A percentile compares a stretch with the other conserved stretches of the same genome.
Evolutionary conservation across 2,888 invertebrate genomes (phyloP).

Genomic region (Ligdia adustata): DNA sequence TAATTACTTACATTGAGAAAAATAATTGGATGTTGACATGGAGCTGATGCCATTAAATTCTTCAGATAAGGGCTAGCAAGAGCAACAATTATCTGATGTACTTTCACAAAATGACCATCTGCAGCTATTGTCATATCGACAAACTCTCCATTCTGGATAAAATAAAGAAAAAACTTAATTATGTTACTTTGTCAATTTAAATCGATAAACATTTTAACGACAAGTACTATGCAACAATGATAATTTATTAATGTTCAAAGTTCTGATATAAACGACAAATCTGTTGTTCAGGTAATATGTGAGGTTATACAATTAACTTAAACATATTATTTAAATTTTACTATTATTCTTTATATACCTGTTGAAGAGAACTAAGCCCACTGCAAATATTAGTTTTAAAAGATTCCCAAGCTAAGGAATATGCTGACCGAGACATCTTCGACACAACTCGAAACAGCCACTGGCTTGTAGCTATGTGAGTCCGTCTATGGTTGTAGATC

Average conservation of each 20-base stretch:
- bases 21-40: slow-evolving; percentile 75
- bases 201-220: too few relatives aligned
- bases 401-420: slow-evolving; percentile 70
- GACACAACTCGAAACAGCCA: background rate
- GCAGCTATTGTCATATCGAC: slow-evolving; percentile 79
- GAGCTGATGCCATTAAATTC: slow-evolving; percentile 70
- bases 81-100: slow-evolving; percentile 69
- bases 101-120: slow-evolving; percentile 75
- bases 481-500: too few relatives aligned
- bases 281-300: too few relatives aligned
- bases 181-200: too few relatives aligned
- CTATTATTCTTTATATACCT: slow-evolving; percentile 59
- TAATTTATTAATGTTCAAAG: too few relatives aligned
- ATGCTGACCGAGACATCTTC: slow-evolving; percentile 49
- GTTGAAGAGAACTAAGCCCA: slow-evolving; percentile 73
- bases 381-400: slow-evolving; percentile 68
- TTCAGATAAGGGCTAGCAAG: slow-evolving; percentile 76
- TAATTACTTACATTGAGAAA: slow-evolving; percentile 71
- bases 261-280: too few relatives aligned
- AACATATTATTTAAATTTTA: too few relatives aligned
- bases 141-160: slow-evolving; percentile 77
- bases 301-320: too few relatives aligned
- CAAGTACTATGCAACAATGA: too few relatives aligned
- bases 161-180: too few relatives aligned
- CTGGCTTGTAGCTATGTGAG: background rate